Conservation (phyloP, 2,113 vertebrate species). For the Colaptes auratus region DNA sequence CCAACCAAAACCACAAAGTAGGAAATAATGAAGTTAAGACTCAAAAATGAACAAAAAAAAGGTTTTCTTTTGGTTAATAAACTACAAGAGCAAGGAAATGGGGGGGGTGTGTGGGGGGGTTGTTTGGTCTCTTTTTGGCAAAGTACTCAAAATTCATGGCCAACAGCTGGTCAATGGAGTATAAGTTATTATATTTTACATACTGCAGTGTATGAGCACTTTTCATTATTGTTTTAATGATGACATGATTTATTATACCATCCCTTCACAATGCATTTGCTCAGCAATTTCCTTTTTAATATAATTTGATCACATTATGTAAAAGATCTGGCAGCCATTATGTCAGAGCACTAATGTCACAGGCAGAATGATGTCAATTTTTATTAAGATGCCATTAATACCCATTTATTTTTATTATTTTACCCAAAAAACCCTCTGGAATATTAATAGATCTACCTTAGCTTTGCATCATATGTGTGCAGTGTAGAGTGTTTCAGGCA, state of each 20-base stretch:
- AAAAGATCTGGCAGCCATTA: slow-evolving; percentile 12
- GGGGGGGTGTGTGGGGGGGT: too few species aligned
- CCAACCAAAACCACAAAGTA: background rate
- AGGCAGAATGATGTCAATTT: slow-evolving; percentile 19
- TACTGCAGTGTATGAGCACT: background rate
- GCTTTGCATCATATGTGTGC: background rate
- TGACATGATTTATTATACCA: background rate
- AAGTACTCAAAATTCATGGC: background rate
- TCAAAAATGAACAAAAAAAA: background rate
- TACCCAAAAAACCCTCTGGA: background rate
- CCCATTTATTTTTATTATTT: slow-evolving; percentile 18
- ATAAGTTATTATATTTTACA: background rate
- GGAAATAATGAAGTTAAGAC: background rate
- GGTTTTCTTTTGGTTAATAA: background rate
- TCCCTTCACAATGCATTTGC: background rate
- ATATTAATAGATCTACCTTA: background rate
- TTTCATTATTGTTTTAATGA: slow-evolving; percentile 17
- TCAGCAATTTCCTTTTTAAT: slow-evolving; percentile 18
- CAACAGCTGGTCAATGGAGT: background rate
- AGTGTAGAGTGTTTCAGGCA: background rate
- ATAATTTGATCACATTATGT: background rate
- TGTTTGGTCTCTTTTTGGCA: background rate
- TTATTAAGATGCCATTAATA: slow-evolving; percentile 33
- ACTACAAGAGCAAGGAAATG: too few species aligned
- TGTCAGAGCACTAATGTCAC: slow-evolving; percentile 5